Percentiles rank a stretch among this genome's conserved stretches.
Evolutionary conservation across 1,140 invertebrate species (phyloP).

Genomic region (Brachionus manjavacas): DNA sequence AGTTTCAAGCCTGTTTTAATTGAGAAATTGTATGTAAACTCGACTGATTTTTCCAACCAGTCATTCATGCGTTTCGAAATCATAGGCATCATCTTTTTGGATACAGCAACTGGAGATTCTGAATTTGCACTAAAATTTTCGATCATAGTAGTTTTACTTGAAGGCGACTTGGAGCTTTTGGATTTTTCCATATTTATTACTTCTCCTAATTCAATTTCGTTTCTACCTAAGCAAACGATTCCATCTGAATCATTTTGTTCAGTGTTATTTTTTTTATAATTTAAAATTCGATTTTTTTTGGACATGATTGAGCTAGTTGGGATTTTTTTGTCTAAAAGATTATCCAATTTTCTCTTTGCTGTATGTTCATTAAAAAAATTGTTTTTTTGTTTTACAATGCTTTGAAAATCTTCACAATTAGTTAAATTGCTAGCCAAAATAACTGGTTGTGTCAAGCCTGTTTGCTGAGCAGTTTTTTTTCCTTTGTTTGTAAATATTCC

Average conservation of each 20-base stretch:
- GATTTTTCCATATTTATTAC: background rate
- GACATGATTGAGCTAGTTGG: background rate
- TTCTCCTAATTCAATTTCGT: constrained; percentile 14
- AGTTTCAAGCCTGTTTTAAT: background rate
- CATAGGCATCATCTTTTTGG: constrained; percentile 39
- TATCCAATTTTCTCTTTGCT: background rate
- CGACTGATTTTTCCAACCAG: constrained; percentile 22
- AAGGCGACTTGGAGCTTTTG: background rate
- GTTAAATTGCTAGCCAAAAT: background rate
- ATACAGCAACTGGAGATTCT: background rate
- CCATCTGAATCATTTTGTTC: background rate
- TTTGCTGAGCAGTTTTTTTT: background rate
- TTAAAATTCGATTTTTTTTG: constrained; percentile 13
- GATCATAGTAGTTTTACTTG: background rate
- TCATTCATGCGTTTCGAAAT: background rate
- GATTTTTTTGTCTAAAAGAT: background rate
- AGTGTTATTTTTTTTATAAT: background rate
- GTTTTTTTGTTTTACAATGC: constrained; percentile 1
- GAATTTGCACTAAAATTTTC: background rate
- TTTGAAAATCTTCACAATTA: background rate
- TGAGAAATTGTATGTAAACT: background rate
- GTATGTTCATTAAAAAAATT: background rate
- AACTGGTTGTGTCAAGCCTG: background rate
- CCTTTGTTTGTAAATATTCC: background rate
- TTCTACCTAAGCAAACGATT: background rate